Base-by-base conservation (phyloP, 2,797 vertebrate genomes). In the Dendrocincla tyrannina region DNA sequence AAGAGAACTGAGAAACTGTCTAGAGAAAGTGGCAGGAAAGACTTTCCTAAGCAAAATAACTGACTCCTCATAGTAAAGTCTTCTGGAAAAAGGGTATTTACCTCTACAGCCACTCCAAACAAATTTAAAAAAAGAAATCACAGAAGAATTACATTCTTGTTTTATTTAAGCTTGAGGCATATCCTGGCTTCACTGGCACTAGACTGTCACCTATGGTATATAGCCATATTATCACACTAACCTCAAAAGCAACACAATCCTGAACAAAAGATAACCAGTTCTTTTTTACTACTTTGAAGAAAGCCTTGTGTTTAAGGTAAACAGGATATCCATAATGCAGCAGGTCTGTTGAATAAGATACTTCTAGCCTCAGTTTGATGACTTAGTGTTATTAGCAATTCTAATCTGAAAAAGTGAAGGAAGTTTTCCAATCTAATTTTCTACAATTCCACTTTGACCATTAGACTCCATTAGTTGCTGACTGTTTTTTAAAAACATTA, bases 151-250 rank as follows among this genome's bases (percentile, higher is more conserved):
- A 44, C 8, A 39, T 41, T 75, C 41, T 83, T 15, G 19, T 58
- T 88, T 95, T 91, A 96, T 92, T 91, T 37, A 49, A 76, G 79
- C 25, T 93, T 87, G 37, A 85, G 41, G 52, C 28, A 64, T 30
- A 56, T 62, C 58, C 72, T 47, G 15, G 15, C 63, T 91, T 81
- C 10, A 8, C 49, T 75, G 50, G 11, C 46, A 56, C 85, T 74
- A 35, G 30, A 22, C 46, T 35, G 12, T 64, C 24, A 89, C 39
- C 28, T 39, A 72, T 5, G 39, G 27, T 14, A 33, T 23, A 47
- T 2, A 70, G 44, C 25, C 19, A 7, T 56, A 59, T 56, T 50
- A 30, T 56, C 77, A 81, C 2, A 53, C 58, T 84, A 83, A 50
- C 37, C 20, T 62, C 35, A 49, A 46, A 87, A 20, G 16, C 24